Evolutionary conservation across 2,113 vertebrate species (phyloP).

Genomic region (Aptenodytes patagonicus): DNA sequence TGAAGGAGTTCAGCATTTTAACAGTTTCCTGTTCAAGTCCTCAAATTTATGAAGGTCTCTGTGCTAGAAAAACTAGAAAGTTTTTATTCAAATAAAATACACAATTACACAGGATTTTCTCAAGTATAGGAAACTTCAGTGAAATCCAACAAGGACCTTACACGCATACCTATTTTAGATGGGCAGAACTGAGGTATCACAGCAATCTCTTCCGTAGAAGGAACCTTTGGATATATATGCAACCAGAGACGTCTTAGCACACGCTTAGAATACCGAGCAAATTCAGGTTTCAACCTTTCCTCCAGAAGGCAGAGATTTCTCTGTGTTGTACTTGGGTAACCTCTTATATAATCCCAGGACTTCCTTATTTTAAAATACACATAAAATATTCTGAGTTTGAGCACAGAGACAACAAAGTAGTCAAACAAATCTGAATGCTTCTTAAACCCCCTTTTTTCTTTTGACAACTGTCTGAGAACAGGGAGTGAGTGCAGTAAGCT

Average conservation of each 20-base stretch:
- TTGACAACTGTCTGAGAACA: slow-evolving; percentile 31
- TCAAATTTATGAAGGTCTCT: background rate
- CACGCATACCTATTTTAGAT: accelerated
- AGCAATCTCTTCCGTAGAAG: background rate
- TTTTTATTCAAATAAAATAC: background rate
- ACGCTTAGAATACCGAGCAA: background rate
- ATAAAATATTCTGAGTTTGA: background rate
- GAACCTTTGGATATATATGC: background rate
- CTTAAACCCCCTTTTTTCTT: slow-evolving; percentile 15
- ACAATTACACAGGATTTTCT: background rate
- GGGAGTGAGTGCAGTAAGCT: background rate
- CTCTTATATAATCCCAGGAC: background rate
- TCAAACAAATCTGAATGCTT: slow-evolving; percentile 18
- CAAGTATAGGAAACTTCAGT: background rate
- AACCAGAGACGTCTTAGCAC: background rate
- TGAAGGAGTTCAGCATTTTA: background rate
- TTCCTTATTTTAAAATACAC: background rate
- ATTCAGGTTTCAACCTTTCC: background rate
- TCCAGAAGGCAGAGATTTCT: background rate
- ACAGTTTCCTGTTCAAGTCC: background rate
- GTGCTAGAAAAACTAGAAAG: background rate
- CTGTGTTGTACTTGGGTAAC: background rate
- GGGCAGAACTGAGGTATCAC: background rate
- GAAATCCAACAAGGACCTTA: background rate
- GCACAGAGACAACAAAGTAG: background rate